Evolutionary conservation across 2,888 invertebrate species (phyloP), one percentile per base, ranked within the genome.

Genomic region (Dynastes hyllus): DNA sequence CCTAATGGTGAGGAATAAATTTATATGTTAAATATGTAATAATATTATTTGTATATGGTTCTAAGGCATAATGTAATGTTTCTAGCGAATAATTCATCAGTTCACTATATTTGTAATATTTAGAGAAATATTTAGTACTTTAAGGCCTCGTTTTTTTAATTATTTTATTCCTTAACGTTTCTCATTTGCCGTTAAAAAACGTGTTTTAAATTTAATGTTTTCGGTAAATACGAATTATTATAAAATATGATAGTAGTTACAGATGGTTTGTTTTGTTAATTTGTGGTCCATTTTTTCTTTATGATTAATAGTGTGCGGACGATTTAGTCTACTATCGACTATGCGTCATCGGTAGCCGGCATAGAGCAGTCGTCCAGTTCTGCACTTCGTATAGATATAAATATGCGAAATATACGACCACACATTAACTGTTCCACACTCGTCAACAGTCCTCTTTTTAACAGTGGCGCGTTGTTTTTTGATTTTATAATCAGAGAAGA

Each of bases 31-130:
- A 58, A 58, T 61, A 73, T 73, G 50, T 71, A 58, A 16, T 55
- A 29, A 61, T 45, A 27, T 45, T 73, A 8, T 58, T 75, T 75
- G 73, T 75, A 61, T 75, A 55, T 61, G 73, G 22, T 65, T 78
- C 78, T 78, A 78, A 78, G 78, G 78, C 78, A 78, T 73, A 78
- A 53, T 75, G 51, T 78, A 78, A 73, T 73, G 65, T 73, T 71
- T 37, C 71, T 61, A 78, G 37, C 40, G 50, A 53, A 4, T 77
- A 27, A 67, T 67, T 13, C 16, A 45, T 76, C 63, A 27, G 63
- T 76, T 53, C 45, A 61, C 66, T 76, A 76, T 76, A 45, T 76
- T 37, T 67, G 55, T 55, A 37, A 45, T 45, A 73, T 45, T 63
- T 61, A 75, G 37, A 63, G 45, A 61, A 75, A 45, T 73, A 73